Percentiles rank a stretch among this genome's conserved stretches.
These are phyloP conservation scores for Hypercompe scribonia DNA, from an alignment of 2,888 invertebrate genomes.

Conservation along the genomic window DNA sequence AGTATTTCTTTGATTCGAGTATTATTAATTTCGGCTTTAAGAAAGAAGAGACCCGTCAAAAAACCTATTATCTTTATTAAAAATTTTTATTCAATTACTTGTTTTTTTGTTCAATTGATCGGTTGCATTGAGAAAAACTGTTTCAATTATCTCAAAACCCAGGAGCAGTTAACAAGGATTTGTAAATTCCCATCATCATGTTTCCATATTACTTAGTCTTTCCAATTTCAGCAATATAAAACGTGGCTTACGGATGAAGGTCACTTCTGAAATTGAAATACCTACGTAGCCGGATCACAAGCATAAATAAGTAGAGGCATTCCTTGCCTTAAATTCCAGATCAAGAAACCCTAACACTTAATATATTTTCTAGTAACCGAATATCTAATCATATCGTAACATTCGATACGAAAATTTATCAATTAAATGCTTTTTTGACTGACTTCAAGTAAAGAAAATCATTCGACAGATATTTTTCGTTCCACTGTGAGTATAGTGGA, in stretches of 20 bases:
- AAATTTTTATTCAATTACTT: too few species aligned
- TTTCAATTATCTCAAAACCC: not conserved
- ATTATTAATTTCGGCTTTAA: slow-evolving; percentile 6
- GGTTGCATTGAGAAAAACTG: too few species aligned
- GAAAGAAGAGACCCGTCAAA: not conserved
- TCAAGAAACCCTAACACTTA: not conserved
- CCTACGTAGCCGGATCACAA: not conserved
- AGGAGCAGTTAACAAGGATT: not conserved
- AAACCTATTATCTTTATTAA: too few species aligned
- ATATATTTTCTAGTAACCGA: not conserved
- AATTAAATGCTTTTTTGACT: not conserved
- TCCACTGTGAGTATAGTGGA: too few species aligned
- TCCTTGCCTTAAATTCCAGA: not conserved
- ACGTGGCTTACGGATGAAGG: not conserved
- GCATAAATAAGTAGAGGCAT: not conserved
- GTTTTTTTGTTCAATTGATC: too few species aligned
- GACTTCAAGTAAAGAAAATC: too few species aligned
- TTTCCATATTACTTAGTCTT: not conserved
- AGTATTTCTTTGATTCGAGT: not conserved
- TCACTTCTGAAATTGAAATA: not conserved
- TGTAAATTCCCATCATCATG: not conserved
- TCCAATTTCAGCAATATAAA: not conserved
- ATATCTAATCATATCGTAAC: not conserved
- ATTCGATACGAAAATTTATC: not conserved
- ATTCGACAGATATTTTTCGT: too few species aligned